Conservation (phyloP, 2,113 vertebrate genomes). For the Cottus gobio region DNA sequence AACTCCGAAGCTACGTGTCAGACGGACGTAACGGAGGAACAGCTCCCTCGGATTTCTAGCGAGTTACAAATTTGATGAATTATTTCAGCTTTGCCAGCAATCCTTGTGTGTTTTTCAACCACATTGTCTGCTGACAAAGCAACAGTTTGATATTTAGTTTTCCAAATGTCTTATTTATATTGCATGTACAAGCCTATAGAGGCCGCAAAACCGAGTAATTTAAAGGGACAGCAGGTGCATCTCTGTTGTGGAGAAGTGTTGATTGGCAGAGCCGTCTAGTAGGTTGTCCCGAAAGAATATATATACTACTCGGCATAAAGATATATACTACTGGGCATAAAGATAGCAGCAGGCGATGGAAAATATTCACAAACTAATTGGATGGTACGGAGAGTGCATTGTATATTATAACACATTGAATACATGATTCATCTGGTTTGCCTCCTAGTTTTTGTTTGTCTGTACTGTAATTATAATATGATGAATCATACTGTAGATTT, state of each 20-base stretch:
- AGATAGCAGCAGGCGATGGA: neutral
- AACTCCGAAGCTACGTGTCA: neutral
- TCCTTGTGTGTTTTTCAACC: neutral
- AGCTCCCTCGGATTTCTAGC: neutral
- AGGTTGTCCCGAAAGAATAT: neutral
- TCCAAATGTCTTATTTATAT: neutral
- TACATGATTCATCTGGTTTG: neutral
- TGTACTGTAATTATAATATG: neutral
- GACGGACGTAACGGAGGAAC: neutral
- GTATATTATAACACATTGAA: neutral
- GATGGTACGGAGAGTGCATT: neutral
- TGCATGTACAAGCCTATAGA: neutral
- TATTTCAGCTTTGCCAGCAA: neutral
- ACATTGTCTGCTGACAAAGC: neutral
- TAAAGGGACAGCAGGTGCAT: neutral
- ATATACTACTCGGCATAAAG: neutral
- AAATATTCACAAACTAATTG: neutral
- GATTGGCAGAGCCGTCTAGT: neutral
- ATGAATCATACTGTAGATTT: neutral
- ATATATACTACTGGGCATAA: neutral
- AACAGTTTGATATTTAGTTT: neutral
- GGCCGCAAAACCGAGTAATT: neutral
- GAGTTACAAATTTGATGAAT: neutral
- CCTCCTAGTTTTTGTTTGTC: neutral
- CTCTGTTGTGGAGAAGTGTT: neutral